Conservation (phyloP, 2,888 invertebrate genomes). For the Elysia crispata region DNA sequence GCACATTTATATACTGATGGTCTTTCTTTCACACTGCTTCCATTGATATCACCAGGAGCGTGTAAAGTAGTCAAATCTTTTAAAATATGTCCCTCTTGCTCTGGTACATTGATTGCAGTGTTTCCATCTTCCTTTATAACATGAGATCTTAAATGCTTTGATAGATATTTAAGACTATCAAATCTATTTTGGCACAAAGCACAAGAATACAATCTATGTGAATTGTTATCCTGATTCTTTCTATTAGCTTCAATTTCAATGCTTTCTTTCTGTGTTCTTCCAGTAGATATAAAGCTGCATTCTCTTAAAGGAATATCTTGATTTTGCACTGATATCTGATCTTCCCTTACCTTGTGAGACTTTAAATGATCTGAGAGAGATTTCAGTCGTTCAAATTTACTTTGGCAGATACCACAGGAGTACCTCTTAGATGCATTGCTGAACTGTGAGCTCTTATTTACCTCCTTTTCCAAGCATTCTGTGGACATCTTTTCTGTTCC, state of each 20-base stretch:
- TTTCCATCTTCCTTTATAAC: background rate
- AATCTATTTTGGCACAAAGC: slow-evolving; percentile 28
- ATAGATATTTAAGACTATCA: background rate
- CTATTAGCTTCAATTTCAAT: background rate
- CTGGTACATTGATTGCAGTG: background rate
- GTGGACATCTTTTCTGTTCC: no score
- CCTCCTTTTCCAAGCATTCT: no score
- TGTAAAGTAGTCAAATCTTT: no score
- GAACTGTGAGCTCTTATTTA: no score
- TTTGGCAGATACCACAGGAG: slow-evolving; percentile 6
- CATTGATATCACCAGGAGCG: no score
- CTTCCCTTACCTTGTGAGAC: background rate
- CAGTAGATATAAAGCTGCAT: background rate
- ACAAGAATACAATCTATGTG: slow-evolving; percentile 17
- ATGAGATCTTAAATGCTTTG: slow-evolving; percentile 30
- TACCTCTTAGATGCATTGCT: background rate
- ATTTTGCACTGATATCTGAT: background rate
- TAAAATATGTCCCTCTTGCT: no score
- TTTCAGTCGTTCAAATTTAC: background rate
- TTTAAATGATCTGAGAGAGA: background rate
- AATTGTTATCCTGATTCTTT: background rate
- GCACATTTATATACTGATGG: no score
- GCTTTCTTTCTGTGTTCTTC: background rate
- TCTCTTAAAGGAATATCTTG: background rate
- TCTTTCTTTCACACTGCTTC: no score